Conservation (phyloP, 2,113 vertebrate genomes). For the Macquaria ambigua region DNA sequence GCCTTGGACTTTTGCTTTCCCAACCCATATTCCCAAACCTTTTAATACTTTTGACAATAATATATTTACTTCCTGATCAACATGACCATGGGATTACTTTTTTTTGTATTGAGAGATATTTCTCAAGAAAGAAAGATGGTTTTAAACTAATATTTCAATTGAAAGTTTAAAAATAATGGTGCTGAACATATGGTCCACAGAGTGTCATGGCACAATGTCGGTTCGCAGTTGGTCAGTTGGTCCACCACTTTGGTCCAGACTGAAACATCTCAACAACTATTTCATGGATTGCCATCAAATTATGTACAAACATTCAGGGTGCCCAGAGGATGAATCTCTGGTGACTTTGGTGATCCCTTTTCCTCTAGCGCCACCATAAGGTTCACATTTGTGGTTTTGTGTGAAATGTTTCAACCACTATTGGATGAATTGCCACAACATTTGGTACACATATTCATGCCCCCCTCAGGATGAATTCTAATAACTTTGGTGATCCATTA, state of each 20-base stretch:
- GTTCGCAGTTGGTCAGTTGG: too few relatives aligned
- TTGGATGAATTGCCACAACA: background rate
- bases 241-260: background rate
- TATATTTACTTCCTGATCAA: background rate
- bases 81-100: background rate
- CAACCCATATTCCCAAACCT: background rate
- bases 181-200: background rate
- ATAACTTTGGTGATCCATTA: too few relatives aligned
- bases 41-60: background rate
- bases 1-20: constrained; percentile 52
- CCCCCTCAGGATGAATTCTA: background rate
- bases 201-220: too few relatives aligned
- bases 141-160: background rate
- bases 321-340: background rate
- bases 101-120: background rate
- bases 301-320: background rate
- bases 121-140: background rate
- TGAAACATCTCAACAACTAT: background rate
- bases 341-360: too few relatives aligned
- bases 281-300: background rate
- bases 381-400: background rate
- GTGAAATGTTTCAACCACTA: background rate
- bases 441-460: background rate
- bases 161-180: background rate
- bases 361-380: background rate